These are phyloP conservation scores for Monochamus alternatus DNA, from an alignment of 2,888 invertebrate species.

Conservation along the genomic window DNA sequence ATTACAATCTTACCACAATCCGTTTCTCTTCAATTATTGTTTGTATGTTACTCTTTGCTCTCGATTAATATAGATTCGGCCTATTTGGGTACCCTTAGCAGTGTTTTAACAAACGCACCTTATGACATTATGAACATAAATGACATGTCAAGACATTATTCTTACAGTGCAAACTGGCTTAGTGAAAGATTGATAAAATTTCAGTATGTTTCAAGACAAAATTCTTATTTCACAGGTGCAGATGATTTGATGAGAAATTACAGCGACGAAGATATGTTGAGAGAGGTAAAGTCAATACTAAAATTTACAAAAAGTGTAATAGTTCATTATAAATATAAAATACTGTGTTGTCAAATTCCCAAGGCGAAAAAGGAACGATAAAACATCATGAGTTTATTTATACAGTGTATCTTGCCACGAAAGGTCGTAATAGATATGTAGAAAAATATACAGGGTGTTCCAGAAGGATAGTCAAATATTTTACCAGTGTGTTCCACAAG, in stretches of 20 bases:
- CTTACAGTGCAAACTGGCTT: conserved; percentile 13
- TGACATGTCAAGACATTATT: not conserved
- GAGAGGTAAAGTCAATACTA: conserved; percentile 4
- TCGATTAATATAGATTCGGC: conserved; percentile 50
- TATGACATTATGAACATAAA: conserved; percentile 43
- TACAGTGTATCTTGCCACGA: too few relatives aligned
- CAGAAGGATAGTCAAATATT: too few relatives aligned
- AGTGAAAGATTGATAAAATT: conserved; percentile 28
- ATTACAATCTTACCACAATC: conserved; percentile 25
- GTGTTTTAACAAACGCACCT: conserved; percentile 46
- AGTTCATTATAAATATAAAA: too few relatives aligned
- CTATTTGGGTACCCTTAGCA: conserved; percentile 55
- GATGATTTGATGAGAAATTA: not conserved
- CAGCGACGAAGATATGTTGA: not conserved
- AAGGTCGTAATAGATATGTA: too few relatives aligned
- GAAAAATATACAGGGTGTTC: too few relatives aligned
- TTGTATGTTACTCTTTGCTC: conserved; percentile 47
- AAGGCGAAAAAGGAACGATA: too few relatives aligned
- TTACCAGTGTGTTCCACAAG: too few relatives aligned
- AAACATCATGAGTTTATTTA: too few relatives aligned
- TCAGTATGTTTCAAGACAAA: not conserved
- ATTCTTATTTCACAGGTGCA: not conserved
- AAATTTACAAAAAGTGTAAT: too few relatives aligned
- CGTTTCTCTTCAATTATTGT: conserved; percentile 42
- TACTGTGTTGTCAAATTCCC: not conserved